A percentile compares a stretch with the other conserved stretches of the same genome.
phyloP scores from a whole-genome alignment of 53 echinoderm and acorn worm species.

The Holothuria leucospilota region DNA sequence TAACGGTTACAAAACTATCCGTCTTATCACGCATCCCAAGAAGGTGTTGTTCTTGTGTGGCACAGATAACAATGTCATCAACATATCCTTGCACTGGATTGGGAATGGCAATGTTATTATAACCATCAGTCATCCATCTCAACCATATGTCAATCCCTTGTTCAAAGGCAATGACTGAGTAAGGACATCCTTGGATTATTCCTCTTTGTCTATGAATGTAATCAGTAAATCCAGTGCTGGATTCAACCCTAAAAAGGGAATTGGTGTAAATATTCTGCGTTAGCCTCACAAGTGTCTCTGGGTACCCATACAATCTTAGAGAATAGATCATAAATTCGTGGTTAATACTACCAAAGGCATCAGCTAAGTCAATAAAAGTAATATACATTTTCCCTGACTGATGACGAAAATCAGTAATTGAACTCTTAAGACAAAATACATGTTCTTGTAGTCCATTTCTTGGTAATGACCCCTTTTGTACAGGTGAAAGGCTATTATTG shows the following conservation, averaged over 20 bases:
- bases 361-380: neutral
- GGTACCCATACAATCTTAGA: neutral
- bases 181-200: neutral
- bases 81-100: neutral
- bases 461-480: too few species aligned
- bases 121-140: neutral
- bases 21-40: neutral
- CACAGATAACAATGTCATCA: neutral
- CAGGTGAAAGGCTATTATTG: too few species aligned
- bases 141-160: neutral
- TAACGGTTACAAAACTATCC: neutral
- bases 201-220: neutral
- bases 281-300: neutral
- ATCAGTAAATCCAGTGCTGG: neutral
- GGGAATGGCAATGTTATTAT: neutral
- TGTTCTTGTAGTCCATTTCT: too few species aligned
- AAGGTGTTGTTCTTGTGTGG: neutral
- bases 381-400: neutral
- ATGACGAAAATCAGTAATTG: neutral
- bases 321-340: neutral
- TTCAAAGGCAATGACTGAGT: too few species aligned
- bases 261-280: neutral
- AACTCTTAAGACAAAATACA: too few species aligned
- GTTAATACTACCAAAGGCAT: neutral
- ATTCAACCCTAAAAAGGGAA: neutral